phyloP scores from a whole-genome alignment of 2,797 vertebrate genomes.

The Phoebastria nigripes region DNA sequence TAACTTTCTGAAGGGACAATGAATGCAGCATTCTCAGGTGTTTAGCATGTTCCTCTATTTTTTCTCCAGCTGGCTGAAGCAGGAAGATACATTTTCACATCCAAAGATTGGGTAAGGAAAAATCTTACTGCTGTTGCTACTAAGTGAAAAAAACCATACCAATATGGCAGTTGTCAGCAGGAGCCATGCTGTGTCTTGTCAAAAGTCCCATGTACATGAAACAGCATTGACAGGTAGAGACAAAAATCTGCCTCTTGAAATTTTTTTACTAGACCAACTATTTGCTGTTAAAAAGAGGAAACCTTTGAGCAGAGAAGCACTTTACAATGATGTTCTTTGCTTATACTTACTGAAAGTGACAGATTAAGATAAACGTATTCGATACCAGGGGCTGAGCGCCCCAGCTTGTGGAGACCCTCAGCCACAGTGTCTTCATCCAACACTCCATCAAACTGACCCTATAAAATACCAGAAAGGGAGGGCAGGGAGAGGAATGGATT shows the following conservation, averaged over 20 bases:
- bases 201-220: neutral
- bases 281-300: neutral
- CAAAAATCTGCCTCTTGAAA: neutral
- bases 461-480: neutral
- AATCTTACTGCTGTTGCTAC: neutral
- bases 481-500: neutral
- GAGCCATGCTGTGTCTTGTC: neutral
- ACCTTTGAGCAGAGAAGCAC: neutral
- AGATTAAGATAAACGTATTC: conserved; percentile 81
- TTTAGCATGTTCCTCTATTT: neutral
- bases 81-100: neutral
- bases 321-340: neutral
- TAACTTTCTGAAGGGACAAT: neutral
- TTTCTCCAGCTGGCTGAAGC: neutral
- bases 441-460: conserved; percentile 71
- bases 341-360: conserved; percentile 81
- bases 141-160: neutral
- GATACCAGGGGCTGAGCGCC: conserved; percentile 75
- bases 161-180: neutral
- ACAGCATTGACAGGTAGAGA: neutral
- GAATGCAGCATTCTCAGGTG: neutral
- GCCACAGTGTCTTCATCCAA: conserved; percentile 76
- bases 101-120: neutral
- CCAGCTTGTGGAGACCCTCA: conserved; percentile 74
- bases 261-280: neutral